Base-by-base conservation (phyloP, 2,113 vertebrate species). In the Promerops cafer region DNA sequence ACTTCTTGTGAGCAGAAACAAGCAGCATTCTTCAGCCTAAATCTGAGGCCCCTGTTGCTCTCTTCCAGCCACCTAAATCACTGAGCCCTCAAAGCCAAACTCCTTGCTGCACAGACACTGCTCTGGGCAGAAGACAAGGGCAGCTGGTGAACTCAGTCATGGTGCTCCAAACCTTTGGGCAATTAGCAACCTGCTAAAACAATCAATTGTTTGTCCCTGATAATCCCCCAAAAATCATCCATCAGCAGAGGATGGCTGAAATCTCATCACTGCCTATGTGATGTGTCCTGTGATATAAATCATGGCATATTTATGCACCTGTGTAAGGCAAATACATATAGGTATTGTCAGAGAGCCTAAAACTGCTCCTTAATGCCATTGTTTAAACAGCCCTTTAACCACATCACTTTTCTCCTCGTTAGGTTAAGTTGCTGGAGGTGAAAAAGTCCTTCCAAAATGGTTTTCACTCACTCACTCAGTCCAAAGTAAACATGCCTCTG, bases 401-500 rank as follows among this genome's bases (percentile, higher is more conserved):
- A 94, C 96, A 96, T 96, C 96, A 94, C 95, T 95, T 95, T 96
- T 96, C 95, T 95, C 95, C 94, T 96, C 83, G 18, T 97, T 96
- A 96, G 80, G 71, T 89, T 92, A 96, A 96, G 90, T 94, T 23
- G 13, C 95, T 94, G 50, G 91, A 94, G 95, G 95, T 96, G 93
- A 96, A 97, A 97, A 96, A 95, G 84, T 87, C 92, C 80, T 94
- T 95, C 94, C 95, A 94, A 94, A 97, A 97, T 89, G 94, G 92
- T 94, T 96, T 97, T 96, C 96, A 91, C 93, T 97, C 96, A 95
- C 72, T 96, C 96, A 97, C 56, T 97, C 92, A 90, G 52, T 40
- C 87, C 93, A 97, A 97, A 94, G 96, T 96, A 97, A 97, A 97
- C 96, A 97, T 94, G 95, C 94, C 94, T 96, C 93, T 83, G 89